Percentiles rank a stretch among this genome's conserved stretches.
Evolutionary conservation across 64 coral and sea anemone species (phyloP).

Genomic region (Stichodactyla helianthus): DNA sequence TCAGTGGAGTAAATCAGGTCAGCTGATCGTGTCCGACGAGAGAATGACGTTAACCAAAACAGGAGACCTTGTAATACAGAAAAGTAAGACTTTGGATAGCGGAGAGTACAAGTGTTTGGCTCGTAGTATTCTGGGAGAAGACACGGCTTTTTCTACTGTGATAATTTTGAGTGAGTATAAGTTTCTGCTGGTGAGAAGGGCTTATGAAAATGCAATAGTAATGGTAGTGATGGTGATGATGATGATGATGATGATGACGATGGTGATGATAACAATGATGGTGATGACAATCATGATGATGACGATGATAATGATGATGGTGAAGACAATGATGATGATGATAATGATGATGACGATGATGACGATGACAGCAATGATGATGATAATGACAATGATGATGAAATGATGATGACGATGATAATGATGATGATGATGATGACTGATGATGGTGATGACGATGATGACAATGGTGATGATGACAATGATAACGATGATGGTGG

Average conservation of each 20-base stretch:
- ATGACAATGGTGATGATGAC: background rate
- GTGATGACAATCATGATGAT: background rate
- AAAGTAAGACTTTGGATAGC: constrained; percentile 17
- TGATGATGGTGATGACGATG: background rate
- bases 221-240: background rate
- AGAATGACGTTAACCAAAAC: constrained; percentile 22
- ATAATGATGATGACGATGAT: background rate
- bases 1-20: constrained; percentile 37
- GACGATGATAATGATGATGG: background rate
- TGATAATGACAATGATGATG: background rate
- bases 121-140: constrained; percentile 23
- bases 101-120: constrained; percentile 45
- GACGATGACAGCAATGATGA: no score
- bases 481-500: background rate
- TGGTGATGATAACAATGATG: background rate
- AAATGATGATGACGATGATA: background rate
- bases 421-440: background rate
- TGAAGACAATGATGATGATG: background rate
- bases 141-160: constrained; percentile 19
- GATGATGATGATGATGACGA: background rate
- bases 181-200: background rate
- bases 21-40: constrained; percentile 16
- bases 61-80: constrained; percentile 39
- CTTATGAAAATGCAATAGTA: no score
- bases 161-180: constrained; percentile 7